phyloP scores from a whole-genome alignment of 2,888 invertebrate genomes.

The Drosophila mayaguana region DNA sequence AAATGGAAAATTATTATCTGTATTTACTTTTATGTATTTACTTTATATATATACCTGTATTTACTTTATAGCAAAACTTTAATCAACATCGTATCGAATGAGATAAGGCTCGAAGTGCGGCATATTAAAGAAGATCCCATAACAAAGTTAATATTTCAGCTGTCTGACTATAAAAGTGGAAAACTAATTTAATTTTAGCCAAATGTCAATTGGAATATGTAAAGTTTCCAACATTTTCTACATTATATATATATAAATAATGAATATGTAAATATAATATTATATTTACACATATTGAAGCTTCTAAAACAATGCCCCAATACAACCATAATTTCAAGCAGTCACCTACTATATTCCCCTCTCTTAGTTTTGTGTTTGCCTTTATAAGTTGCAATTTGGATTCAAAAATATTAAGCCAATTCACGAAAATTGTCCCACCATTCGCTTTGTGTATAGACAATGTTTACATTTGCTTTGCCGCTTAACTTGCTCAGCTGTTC shows the following conservation, averaged over 20 bases:
- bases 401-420: not conserved
- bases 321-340: not conserved
- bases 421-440: conserved; percentile 25
- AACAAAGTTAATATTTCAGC: not conserved
- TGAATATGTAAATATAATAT: not conserved
- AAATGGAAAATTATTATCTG: not conserved
- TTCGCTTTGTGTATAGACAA: conserved; percentile 17
- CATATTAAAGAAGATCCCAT: not conserved
- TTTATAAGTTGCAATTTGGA: not conserved
- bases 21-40: too few species aligned
- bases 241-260: not conserved
- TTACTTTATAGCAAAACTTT: not conserved
- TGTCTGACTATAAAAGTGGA: too few species aligned
- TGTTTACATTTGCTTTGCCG: conserved; percentile 65
- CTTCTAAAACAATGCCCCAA: not conserved
- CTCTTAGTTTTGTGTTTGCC: not conserved
- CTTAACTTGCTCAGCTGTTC: conserved; percentile 68
- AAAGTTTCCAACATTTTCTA: too few species aligned
- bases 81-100: not conserved
- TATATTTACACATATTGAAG: not conserved
- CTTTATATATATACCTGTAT: too few species aligned
- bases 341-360: not conserved
- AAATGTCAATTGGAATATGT: not conserved
- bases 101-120: not conserved
- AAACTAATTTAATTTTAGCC: not conserved